phyloP scores from a whole-genome alignment of 2,113 vertebrate genomes.

The Pardalotus punctatus region DNA sequence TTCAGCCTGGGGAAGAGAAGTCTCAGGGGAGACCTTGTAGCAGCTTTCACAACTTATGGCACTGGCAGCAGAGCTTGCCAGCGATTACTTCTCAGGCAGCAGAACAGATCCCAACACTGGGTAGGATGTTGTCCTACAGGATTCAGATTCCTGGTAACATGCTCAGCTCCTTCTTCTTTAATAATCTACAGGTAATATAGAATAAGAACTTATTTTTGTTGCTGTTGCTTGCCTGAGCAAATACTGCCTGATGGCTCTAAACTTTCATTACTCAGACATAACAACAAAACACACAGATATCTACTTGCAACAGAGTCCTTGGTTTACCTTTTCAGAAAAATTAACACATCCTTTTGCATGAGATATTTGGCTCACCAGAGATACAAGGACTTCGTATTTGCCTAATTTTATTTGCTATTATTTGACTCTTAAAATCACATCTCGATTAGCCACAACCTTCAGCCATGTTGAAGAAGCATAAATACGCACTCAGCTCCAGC shows the following conservation, averaged over 20 bases:
- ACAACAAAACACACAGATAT: neutral
- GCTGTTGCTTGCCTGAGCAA: neutral
- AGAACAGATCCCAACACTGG: neutral
- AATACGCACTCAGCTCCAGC: neutral
- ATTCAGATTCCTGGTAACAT: neutral
- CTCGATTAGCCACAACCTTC: neutral
- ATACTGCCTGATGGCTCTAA: neutral
- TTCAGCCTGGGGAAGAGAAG: neutral
- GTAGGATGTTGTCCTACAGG: neutral
- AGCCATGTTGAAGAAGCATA: neutral
- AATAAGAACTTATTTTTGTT: neutral
- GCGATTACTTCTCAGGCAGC: neutral
- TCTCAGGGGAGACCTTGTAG: neutral
- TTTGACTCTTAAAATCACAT: neutral
- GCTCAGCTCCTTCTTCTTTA: neutral
- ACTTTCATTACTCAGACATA: neutral
- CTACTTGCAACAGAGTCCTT: neutral
- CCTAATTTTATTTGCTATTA: neutral
- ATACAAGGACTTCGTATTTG: rapidly evolving
- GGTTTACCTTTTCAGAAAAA: neutral
- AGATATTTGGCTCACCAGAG: neutral
- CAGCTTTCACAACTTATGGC: neutral
- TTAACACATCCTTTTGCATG: neutral
- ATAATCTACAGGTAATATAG: neutral
- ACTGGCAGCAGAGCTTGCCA: neutral